Base-by-base conservation (phyloP, 2,113 vertebrate species). In the Gymnocephalus cernua region DNA sequence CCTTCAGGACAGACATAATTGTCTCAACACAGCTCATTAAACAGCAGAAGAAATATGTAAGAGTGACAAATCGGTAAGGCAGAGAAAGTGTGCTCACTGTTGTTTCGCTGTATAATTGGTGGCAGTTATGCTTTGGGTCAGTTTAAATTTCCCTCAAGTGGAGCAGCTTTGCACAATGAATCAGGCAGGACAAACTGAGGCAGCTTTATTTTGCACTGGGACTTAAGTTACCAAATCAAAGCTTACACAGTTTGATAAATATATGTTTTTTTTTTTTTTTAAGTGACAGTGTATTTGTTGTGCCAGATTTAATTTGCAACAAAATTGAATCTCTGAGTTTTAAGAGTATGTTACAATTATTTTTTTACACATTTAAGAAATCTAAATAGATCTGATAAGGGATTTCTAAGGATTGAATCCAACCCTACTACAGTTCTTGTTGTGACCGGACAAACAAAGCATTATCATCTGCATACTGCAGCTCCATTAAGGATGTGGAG, bases 1-100 rank as follows among this genome's bases (percentile, higher is more conserved):
- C 67, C 83, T 84, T 75, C 51, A 64, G 65, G 54, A 78, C 80
- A 66, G 23, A 77, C 59, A 51, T 45, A 8, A 32, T 75, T 70
- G 69, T 86, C 65, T 89, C 48, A 69, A 32, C n/a, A 62, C 14
- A 44, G 62, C 35, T 81, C 48, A 68, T 69, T 57, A 32, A 71
- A 71, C 35, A 13, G 10, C 38, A 32, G 62, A 19, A 50, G n/a
- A 61, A 41, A 32, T 23, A 4, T 48, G 68, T 48, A 23, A 1
- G 25, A 21, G 44, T 13, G 27, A 23, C 15, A 56, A 23, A 61
- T 19, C 41, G 44, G 41, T 23, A 54, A 27, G 45, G 25, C 51
- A 32, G 63, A 65, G 25, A 66, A 25, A 47, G 54, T 15, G 53
- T 27, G 47, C 18, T 62, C 27, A 44, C 16, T 74, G 67, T 71